Evolutionary conservation across 2,797 vertebrate genomes (phyloP).

Genomic region (Sphenodon punctatus): DNA sequence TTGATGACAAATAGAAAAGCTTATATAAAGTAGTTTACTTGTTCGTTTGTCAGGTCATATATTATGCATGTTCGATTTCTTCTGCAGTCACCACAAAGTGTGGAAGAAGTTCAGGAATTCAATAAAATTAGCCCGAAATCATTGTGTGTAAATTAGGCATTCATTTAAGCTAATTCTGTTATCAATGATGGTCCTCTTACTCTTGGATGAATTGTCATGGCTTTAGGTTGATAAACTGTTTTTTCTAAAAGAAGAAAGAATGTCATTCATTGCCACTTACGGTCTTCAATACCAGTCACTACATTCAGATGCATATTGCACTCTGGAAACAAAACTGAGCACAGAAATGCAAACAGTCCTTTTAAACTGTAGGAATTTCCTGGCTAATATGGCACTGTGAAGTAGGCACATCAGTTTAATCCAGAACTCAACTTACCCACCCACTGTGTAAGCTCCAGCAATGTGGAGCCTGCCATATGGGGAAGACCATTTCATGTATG

Average conservation of each 20-base stretch:
- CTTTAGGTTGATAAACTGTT: neutral
- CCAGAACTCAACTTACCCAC: too few species aligned
- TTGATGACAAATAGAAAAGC: slow-evolving; percentile 76
- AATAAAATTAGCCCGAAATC: slow-evolving; percentile 75
- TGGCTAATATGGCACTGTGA: neutral
- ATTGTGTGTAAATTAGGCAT: slow-evolving; percentile 69
- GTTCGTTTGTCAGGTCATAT: slow-evolving; percentile 75
- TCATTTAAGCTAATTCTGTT: slow-evolving; percentile 72
- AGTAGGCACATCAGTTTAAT: slow-evolving; percentile 3
- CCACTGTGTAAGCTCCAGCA: too few species aligned
- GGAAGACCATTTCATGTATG: too few species aligned
- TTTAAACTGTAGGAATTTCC: slow-evolving; percentile 5
- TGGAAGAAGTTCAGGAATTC: slow-evolving; percentile 70
- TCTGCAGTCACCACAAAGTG: slow-evolving; percentile 60
- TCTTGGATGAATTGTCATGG: slow-evolving; percentile 52
- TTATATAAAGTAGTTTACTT: slow-evolving; percentile 78
- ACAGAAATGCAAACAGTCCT: slow-evolving; percentile 25
- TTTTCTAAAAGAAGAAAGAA: slow-evolving; percentile 13
- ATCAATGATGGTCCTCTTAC: slow-evolving; percentile 58
- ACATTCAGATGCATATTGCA: neutral
- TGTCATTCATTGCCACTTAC: slow-evolving; percentile 37
- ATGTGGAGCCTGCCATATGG: too few species aligned
- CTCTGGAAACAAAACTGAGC: slow-evolving; percentile 15
- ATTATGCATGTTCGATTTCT: slow-evolving; percentile 75
- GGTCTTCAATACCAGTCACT: slow-evolving; percentile 12